Conservation (phyloP, 2,797 vertebrate species). For the Melanogrammus aeglefinus region DNA sequence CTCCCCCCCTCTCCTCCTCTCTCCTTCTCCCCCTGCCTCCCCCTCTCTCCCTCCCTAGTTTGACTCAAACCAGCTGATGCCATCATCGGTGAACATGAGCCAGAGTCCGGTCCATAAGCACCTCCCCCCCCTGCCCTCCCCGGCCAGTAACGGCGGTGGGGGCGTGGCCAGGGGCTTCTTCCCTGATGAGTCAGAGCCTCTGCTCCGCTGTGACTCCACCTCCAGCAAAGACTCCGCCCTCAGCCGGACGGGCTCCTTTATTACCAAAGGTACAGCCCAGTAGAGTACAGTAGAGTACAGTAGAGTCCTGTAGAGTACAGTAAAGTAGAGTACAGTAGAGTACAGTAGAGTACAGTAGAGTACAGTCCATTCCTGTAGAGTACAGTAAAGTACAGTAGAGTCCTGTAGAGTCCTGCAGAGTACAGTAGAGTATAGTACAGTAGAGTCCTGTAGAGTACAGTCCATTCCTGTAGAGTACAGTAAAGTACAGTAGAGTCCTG, state of each 20-base stretch:
- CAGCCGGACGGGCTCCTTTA: slow-evolving; percentile 94
- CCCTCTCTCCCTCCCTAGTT: slow-evolving; percentile 67
- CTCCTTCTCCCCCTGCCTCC: background rate
- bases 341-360: too few species aligned
- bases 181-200: slow-evolving; percentile 89
- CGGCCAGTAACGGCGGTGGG: slow-evolving; percentile 25
- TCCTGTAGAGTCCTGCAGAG: too few species aligned
- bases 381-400: too few species aligned
- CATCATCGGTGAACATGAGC: slow-evolving; percentile 74
- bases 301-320: background rate
- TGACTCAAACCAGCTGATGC: slow-evolving; percentile 85
- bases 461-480: too few species aligned
- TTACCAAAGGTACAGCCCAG: slow-evolving; percentile 89
- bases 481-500: too few species aligned
- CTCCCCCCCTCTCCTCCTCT: background rate
- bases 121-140: slow-evolving; percentile 75
- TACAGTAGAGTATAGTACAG: too few species aligned
- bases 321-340: background rate
- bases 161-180: slow-evolving; percentile 78
- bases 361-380: too few species aligned
- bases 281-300: background rate
- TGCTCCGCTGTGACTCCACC: slow-evolving; percentile 94
- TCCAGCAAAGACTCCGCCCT: slow-evolving; percentile 95
- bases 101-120: slow-evolving; percentile 77
- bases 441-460: too few species aligned